A percentile compares a stretch with the other conserved stretches of the same genome.
phyloP scores from a whole-genome alignment of 2,113 vertebrate genomes.

The Bothrops jararaca region DNA sequence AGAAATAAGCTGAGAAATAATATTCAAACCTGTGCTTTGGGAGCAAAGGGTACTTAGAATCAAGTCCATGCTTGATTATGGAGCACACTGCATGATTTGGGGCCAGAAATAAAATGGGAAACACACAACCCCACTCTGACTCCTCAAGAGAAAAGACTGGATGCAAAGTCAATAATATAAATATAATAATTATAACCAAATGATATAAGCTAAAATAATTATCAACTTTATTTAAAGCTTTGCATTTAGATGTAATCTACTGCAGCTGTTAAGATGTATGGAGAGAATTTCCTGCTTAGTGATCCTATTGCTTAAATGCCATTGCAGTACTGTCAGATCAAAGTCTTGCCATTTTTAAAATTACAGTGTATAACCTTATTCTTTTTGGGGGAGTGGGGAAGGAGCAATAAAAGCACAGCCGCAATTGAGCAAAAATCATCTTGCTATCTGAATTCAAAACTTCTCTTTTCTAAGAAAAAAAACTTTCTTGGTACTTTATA shows the following conservation, averaged over 20 bases:
- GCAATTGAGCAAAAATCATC: not conserved
- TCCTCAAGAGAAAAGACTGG: not conserved
- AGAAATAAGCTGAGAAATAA: not conserved
- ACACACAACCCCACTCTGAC: not conserved
- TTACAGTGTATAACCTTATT: not conserved
- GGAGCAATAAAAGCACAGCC: not conserved
- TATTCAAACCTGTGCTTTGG: not conserved
- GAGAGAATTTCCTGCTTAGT: not conserved
- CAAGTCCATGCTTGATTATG: not conserved
- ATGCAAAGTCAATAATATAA: not conserved
- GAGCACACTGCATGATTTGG: not conserved
- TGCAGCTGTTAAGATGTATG: not conserved
- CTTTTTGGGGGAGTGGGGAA: not conserved
- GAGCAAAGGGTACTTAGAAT: not conserved
- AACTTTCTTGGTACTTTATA: not conserved
- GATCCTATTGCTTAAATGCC: not conserved
- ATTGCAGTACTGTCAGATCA: not conserved
- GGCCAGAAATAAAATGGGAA: not conserved
- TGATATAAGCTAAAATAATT: not conserved
- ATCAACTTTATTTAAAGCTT: conserved; percentile 15
- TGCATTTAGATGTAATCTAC: not conserved
- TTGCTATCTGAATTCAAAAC: not conserved
- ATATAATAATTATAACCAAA: not conserved
- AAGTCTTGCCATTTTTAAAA: not conserved
- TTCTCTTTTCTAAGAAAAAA: not conserved